phyloP scores from a whole-genome alignment of 2,113 vertebrate genomes.

The Andinoacara biseriatus region DNA sequence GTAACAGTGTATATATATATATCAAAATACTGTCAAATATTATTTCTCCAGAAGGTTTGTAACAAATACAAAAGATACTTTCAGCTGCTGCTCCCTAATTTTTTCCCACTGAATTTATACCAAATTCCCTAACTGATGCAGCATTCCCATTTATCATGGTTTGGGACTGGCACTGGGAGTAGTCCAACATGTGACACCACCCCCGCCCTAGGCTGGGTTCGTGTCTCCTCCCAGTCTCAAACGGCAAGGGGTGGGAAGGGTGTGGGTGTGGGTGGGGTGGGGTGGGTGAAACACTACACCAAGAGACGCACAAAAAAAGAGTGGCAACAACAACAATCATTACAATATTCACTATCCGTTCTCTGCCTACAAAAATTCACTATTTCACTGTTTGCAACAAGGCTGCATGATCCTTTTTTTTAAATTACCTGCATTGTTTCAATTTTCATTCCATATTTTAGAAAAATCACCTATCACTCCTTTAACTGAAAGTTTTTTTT shows the following conservation, averaged over 20 bases:
- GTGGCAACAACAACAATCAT: background rate
- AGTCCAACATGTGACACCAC: too few relatives aligned
- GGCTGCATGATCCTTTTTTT: background rate
- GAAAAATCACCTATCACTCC: background rate
- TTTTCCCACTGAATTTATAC: background rate
- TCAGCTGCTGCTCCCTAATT: background rate
- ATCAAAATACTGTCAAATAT: background rate
- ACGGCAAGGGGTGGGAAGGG: background rate
- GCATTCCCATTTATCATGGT: background rate
- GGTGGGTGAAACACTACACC: background rate
- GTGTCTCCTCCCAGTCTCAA: background rate
- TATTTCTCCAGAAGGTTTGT: fast-evolving
- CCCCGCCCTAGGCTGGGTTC: background rate
- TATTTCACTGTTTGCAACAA: fast-evolving
- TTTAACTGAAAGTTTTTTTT: background rate
- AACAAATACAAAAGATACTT: background rate
- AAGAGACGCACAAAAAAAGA: background rate
- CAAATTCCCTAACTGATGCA: background rate
- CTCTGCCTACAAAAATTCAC: background rate
- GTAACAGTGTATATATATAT: background rate
- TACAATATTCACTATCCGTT: background rate
- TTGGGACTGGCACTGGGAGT: background rate
- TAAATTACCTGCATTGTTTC: background rate
- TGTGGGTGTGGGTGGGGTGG: background rate
- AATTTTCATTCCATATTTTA: background rate